A percentile compares a stretch with the other conserved stretches of the same genome.
These are phyloP conservation scores for Acromyrmex charruanus DNA, from an alignment of 1,140 invertebrate genomes.

Conservation along the genomic window DNA sequence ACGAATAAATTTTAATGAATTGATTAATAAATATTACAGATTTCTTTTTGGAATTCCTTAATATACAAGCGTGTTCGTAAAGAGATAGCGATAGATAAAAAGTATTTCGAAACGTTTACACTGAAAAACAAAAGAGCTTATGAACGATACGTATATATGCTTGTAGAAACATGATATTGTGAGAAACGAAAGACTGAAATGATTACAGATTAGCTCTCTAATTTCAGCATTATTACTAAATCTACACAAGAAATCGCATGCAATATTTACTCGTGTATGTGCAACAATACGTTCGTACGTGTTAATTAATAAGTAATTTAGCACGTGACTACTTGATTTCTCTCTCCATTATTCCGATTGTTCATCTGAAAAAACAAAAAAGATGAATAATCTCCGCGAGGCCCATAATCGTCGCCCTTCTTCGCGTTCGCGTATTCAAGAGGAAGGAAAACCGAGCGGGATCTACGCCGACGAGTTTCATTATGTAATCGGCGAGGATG, in stretches of 20 bases:
- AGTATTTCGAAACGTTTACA: neutral
- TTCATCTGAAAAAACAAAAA: neutral
- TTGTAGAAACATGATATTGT: neutral
- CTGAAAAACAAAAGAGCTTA: neutral
- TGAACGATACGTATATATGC: neutral
- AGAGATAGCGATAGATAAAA: neutral
- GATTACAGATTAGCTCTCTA: neutral
- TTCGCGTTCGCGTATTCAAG: neutral
- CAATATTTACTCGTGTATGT: neutral
- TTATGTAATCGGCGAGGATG: constrained; percentile 84
- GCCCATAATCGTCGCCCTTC: neutral
- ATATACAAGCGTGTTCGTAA: neutral
- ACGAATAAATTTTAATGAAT: neutral
- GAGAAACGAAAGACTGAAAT: neutral
- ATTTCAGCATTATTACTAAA: neutral
- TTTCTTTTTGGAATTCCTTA: neutral
- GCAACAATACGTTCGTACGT: too few relatives aligned
- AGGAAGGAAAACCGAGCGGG: constrained; percentile 63
- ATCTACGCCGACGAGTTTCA: constrained; percentile 67
- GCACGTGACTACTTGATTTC: neutral
- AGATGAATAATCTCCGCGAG: too few relatives aligned
- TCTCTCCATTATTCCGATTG: neutral
- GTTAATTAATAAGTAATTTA: constrained; percentile 14
- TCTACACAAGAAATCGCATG: constrained; percentile 5
- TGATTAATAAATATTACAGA: neutral